Evolutionary conservation across 2,888 invertebrate species (phyloP), one percentile per base, ranked within the genome.

Genomic region (Drosophila formosana): DNA sequence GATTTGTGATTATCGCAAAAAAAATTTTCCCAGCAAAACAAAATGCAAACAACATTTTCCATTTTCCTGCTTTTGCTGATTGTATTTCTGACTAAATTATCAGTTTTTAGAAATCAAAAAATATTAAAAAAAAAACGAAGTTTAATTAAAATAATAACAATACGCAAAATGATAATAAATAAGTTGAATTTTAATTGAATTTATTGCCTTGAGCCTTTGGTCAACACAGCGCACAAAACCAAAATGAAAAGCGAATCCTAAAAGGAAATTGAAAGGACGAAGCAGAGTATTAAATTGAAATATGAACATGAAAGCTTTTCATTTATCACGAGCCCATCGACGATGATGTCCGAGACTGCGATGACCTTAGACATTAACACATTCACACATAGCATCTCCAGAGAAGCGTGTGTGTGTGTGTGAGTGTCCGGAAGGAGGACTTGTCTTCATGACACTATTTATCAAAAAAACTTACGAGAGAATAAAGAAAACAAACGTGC

Each of bases 341-440:
- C 30, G 39, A 28, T 25, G 45, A 18, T 7, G 11, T 11, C 8
- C 45, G 52, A 37, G 51, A 37, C 18, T 6, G 18, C 41, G 61
- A 57, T 71, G 87, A 84, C 82, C 89, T 81, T 75, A 82, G 70
- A 86, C 77, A 82, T 87, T 87, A 89, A 76, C 84, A 87, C 77
- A 88, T 87, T 84, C 77, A 58, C 89, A 82, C 82, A 67, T 64
- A 45, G 18, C 30, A 25, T 47, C 47, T 18, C 11, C 25, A n/a
- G 7, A 32, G 46, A 3, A 34, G 46, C 34, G 45, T 13, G 55
- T 9, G 66, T 50, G 47, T 32, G 53, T 49, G 51, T 30, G 52
- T 45, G 41, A 34, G 25, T 43, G 45, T 13, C 34, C 26, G 34
- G 11, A 26, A 26, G 26, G 7, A 47, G 26, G 43, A 26, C 57